phyloP scores from a whole-genome alignment of 2,113 vertebrate species.

The Origma solitaria region DNA sequence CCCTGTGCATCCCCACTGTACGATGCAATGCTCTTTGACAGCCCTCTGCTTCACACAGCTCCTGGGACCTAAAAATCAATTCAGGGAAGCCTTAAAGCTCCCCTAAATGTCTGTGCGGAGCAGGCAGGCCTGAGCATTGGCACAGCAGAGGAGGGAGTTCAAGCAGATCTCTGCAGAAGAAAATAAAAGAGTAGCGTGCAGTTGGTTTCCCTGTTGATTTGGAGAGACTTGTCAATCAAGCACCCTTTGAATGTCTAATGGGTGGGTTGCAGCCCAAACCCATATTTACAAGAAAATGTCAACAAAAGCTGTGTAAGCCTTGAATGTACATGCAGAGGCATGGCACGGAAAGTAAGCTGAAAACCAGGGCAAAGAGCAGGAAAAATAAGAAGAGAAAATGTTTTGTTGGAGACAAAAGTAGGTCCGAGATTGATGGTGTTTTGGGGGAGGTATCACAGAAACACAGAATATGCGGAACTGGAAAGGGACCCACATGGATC shows the following conservation, averaged over 20 bases:
- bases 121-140: neutral
- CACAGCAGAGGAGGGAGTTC: neutral
- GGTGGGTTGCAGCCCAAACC: neutral
- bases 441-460: neutral
- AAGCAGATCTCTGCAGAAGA: neutral
- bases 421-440: neutral
- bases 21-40: rapidly evolving
- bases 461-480: neutral
- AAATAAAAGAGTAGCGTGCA: neutral
- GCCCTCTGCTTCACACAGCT: neutral
- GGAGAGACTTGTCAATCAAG: neutral
- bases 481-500: neutral
- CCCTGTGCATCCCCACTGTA: rapidly evolving
- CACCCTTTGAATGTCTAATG: neutral
- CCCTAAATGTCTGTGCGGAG: rapidly evolving
- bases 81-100: neutral
- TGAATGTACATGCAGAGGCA: neutral
- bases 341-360: neutral
- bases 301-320: neutral
- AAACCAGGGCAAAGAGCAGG: neutral
- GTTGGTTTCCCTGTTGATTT: neutral
- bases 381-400: neutral
- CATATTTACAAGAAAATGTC: neutral
- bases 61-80: neutral
- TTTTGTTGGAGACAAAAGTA: neutral